phyloP scores from a whole-genome alignment of 2,888 invertebrate species.

The Ligdia adustata region DNA sequence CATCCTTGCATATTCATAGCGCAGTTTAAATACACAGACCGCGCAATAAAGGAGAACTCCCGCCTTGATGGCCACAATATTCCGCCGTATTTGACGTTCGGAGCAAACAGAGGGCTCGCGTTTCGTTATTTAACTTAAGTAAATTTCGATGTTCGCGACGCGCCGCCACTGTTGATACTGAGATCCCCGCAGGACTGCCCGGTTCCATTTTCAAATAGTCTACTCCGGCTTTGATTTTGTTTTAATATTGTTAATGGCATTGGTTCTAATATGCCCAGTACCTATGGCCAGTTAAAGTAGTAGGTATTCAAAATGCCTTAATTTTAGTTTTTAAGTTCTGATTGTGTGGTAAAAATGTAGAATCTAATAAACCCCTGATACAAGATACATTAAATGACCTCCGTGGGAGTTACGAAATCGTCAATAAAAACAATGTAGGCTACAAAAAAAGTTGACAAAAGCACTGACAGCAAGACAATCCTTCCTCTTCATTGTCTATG shows the following conservation, averaged over 20 bases:
- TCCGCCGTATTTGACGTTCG: slow-evolving; percentile 68
- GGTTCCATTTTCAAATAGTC: slow-evolving; percentile 62
- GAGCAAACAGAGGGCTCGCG: slow-evolving; percentile 79
- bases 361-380: not conserved
- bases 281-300: too few species aligned
- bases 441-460: slow-evolving; percentile 46
- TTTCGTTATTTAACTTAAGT: slow-evolving; percentile 83
- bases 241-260: slow-evolving; percentile 47
- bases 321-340: not conserved
- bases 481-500: slow-evolving; percentile 69
- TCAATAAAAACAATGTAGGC: slow-evolving; percentile 40
- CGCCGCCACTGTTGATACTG: slow-evolving; percentile 65
- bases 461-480: slow-evolving; percentile 48
- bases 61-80: slow-evolving; percentile 52
- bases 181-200: slow-evolving; percentile 45
- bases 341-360: not conserved
- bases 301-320: too few species aligned
- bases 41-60: slow-evolving; percentile 59
- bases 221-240: slow-evolving; percentile 54
- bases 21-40: slow-evolving; percentile 53
- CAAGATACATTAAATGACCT: slow-evolving; percentile 22
- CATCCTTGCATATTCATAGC: slow-evolving; percentile 71
- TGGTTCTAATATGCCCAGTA: too few species aligned
- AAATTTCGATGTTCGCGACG: slow-evolving; percentile 80
- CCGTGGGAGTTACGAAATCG: slow-evolving; percentile 40